Evolutionary conservation across 30 jellyfish, hydroid and myxozoan genomes (phyloP).

Genomic region (Pseudorhiza aurosa): DNA sequence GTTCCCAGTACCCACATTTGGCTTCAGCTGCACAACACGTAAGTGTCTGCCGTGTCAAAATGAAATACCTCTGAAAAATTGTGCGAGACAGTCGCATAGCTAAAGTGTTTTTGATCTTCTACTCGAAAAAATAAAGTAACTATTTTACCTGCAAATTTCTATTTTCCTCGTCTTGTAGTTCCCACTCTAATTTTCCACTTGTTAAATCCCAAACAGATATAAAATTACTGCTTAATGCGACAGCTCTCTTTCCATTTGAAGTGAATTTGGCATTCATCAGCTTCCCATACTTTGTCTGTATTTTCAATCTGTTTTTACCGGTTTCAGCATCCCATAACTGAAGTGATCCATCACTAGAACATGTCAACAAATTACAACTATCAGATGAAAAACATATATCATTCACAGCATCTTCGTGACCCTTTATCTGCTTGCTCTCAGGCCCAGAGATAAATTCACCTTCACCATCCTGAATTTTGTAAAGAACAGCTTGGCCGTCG

Average conservation of each 20-base stretch:
- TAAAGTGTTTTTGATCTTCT: too few relatives aligned
- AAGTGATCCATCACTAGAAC: slow-evolving; percentile 78
- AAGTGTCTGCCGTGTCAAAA: too few relatives aligned
- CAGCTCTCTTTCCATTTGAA: slow-evolving; percentile 57
- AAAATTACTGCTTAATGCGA: slow-evolving; percentile 43
- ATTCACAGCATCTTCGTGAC: slow-evolving; percentile 77
- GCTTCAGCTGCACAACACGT: too few relatives aligned
- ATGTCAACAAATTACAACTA: slow-evolving; percentile 48
- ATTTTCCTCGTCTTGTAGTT: slow-evolving; percentile 63
- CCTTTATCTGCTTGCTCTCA: slow-evolving; percentile 59
- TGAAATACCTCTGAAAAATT: too few relatives aligned
- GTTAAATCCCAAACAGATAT: slow-evolving; percentile 70
- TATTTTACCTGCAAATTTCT: slow-evolving; percentile 73
- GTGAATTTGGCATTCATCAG: slow-evolving; percentile 63
- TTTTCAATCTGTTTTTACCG: slow-evolving; percentile 44
- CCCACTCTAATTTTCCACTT: slow-evolving; percentile 48
- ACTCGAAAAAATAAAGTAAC: too few relatives aligned
- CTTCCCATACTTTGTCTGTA: slow-evolving; percentile 57
- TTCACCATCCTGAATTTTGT: slow-evolving; percentile 64
- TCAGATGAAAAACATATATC: slow-evolving; percentile 73
- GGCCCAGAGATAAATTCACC: slow-evolving; percentile 88
- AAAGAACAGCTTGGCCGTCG: slow-evolving; percentile 72
- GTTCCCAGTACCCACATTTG: too few relatives aligned
- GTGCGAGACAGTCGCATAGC: too few relatives aligned
- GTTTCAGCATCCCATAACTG: slow-evolving; percentile 78